phyloP scores from a whole-genome alignment of 2,888 invertebrate genomes.

The Biston betularia region DNA sequence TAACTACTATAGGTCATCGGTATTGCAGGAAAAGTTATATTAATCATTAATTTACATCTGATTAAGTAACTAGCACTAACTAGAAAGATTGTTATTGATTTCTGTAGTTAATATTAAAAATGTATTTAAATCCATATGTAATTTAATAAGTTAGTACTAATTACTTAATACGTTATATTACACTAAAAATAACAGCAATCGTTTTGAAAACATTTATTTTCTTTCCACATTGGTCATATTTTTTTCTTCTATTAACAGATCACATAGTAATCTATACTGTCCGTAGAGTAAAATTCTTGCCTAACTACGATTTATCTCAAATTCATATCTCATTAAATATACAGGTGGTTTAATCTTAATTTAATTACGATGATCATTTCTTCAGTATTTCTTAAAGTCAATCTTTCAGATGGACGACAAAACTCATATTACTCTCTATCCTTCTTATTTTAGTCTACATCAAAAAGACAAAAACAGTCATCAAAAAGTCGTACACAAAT shows the following conservation, averaged over 20 bases:
- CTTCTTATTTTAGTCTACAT: slow-evolving; percentile 52
- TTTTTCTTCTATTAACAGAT: slow-evolving; percentile 70
- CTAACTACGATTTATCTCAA: slow-evolving; percentile 58
- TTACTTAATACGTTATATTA: slow-evolving; percentile 57
- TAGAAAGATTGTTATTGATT: neutral
- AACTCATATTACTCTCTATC: slow-evolving; percentile 50
- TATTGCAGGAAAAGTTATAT: slow-evolving; percentile 12
- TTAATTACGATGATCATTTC: slow-evolving; percentile 45
- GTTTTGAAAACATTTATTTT: slow-evolving; percentile 83
- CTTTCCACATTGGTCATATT: slow-evolving; percentile 80
- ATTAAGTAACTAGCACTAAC: slow-evolving; percentile 27
- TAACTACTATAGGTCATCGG: slow-evolving; percentile 30
- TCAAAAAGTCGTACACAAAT: slow-evolving; percentile 81
- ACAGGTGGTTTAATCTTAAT: slow-evolving; percentile 37
- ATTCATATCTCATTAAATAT: slow-evolving; percentile 33
- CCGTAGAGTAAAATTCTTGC: slow-evolving; percentile 57
- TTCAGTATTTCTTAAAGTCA: slow-evolving; percentile 52
- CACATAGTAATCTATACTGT: slow-evolving; percentile 69
- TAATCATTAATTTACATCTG: neutral
- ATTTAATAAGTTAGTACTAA: slow-evolving; percentile 31
- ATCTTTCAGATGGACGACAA: slow-evolving; percentile 69
- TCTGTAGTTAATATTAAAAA: too few species aligned
- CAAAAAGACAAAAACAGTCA: slow-evolving; percentile 76
- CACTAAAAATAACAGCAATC: slow-evolving; percentile 62
- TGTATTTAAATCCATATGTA: neutral